These are phyloP conservation scores for Pelmatolapia mariae DNA, from an alignment of 2,113 vertebrate species.

Conservation along the genomic window DNA sequence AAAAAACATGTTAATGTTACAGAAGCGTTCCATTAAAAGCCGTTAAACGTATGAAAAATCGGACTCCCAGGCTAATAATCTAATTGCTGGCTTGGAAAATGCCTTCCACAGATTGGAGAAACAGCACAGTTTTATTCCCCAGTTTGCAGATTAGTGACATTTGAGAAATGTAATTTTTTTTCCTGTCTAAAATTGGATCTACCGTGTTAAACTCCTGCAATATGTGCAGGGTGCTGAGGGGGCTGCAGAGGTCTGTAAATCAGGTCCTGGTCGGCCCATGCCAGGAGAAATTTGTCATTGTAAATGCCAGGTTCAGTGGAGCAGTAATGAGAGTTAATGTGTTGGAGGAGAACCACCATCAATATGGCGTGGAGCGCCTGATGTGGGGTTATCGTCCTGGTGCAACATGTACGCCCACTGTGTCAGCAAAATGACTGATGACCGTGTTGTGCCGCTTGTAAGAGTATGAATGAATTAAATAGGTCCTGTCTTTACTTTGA, in stretches of 20 bases:
- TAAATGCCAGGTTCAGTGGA: constrained; percentile 18
- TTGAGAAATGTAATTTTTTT: not conserved
- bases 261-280: not conserved
- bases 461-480: not conserved
- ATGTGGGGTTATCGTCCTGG: not conserved
- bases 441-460: not conserved
- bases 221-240: not conserved
- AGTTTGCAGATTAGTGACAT: not conserved
- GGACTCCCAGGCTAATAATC: not conserved
- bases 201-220: not conserved
- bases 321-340: not conserved
- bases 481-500: not conserved
- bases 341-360: not conserved
- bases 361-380: not conserved
- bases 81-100: not conserved
- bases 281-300: constrained; percentile 17
- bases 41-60: not conserved
- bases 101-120: not conserved
- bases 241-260: not conserved
- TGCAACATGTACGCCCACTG: not conserved
- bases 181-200: not conserved
- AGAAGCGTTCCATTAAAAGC: not conserved
- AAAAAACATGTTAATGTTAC: not conserved
- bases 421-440: not conserved
- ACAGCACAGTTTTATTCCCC: not conserved